phyloP scores from a whole-genome alignment of 92 coral and sea anemone species.

The Chrysogorgia sp. region DNA sequence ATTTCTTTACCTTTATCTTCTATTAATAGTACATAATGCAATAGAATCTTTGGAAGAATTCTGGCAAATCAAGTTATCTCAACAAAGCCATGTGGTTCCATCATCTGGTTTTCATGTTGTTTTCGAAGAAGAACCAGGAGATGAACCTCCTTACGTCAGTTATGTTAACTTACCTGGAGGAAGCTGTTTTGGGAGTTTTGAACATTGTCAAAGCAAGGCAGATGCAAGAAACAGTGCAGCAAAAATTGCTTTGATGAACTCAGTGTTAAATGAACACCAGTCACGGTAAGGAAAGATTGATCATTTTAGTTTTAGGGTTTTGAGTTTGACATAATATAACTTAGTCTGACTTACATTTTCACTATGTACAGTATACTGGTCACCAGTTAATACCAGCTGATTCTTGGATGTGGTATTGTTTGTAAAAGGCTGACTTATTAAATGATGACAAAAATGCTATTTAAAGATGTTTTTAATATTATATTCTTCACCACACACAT shows the following conservation, averaged over 20 bases:
- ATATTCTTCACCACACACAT: no score
- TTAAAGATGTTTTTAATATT: no score
- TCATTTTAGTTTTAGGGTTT: background rate
- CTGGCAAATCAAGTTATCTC: slow-evolving; percentile 85
- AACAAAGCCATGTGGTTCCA: slow-evolving; percentile 37
- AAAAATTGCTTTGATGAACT: slow-evolving; percentile 90
- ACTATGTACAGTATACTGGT: no score
- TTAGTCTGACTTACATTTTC: no score
- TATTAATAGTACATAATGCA: slow-evolving; percentile 65
- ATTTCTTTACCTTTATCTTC: no score
- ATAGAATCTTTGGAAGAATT: slow-evolving; percentile 85
- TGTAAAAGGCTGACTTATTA: no score
- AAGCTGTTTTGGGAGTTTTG: slow-evolving; percentile 91
- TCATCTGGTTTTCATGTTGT: slow-evolving; percentile 51
- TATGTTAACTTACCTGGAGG: slow-evolving; percentile 90
- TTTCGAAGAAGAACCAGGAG: slow-evolving; percentile 77
- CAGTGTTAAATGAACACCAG: slow-evolving; percentile 93
- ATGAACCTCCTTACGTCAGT: slow-evolving; percentile 86
- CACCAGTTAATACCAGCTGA: no score
- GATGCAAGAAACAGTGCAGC: slow-evolving; percentile 91
- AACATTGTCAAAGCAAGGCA: slow-evolving; percentile 85
- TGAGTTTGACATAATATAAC: no score
- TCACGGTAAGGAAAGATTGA: slow-evolving; percentile 60
- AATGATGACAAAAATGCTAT: no score
- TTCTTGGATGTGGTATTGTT: no score